Conservation (phyloP, 1,140 invertebrate genomes). For the Patella vulgata region DNA sequence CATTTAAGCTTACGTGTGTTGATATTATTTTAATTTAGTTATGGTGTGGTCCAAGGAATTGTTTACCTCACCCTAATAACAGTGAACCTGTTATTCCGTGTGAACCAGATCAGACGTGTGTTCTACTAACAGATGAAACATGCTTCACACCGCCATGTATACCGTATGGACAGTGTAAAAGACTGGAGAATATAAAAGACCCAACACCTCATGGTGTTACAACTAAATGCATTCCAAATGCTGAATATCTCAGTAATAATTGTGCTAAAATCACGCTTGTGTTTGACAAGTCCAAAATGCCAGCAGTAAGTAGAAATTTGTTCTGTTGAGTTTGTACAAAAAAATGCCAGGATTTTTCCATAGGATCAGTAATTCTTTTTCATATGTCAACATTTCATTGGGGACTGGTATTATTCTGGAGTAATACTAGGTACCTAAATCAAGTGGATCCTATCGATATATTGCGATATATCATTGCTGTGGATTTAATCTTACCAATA, state of each 20-base stretch:
- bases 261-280: constrained; percentile 81
- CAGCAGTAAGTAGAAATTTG: constrained; percentile 53
- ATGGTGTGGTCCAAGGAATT: constrained; percentile 64
- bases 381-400: too few species aligned
- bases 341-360: too few species aligned
- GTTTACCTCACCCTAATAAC: constrained; percentile 53
- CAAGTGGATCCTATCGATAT: too few species aligned
- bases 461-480: too few species aligned
- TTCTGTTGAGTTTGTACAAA: too few species aligned
- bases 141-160: constrained; percentile 82
- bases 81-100: constrained; percentile 49
- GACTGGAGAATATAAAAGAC: constrained; percentile 75
- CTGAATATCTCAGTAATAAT: constrained; percentile 74
- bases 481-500: too few species aligned
- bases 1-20: too few species aligned
- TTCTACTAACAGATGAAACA: constrained; percentile 63
- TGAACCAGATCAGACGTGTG: constrained; percentile 51
- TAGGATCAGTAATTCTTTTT: too few species aligned
- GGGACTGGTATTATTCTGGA: too few species aligned
- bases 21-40: too few species aligned
- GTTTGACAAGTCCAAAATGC: constrained; percentile 73
- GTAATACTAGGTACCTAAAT: too few species aligned
- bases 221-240: constrained; percentile 82
- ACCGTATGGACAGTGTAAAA: constrained; percentile 82
- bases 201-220: constrained; percentile 80